Percentiles rank a stretch among this genome's conserved stretches.
Conservation (phyloP, 2,113 vertebrate species). For the Emydocephalus ijimae region DNA sequence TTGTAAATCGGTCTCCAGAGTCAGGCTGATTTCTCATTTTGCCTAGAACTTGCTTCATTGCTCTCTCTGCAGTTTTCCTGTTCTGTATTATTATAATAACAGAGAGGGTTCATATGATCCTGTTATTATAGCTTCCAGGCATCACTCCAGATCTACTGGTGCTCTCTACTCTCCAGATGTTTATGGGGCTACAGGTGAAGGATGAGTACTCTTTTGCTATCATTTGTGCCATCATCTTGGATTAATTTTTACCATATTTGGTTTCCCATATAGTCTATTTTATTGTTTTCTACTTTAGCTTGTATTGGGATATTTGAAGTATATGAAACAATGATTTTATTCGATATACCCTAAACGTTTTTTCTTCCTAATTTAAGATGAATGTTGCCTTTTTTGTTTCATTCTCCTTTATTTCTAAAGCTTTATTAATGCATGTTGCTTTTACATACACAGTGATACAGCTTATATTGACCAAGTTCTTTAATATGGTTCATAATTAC, state of each 20-base stretch:
- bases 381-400: constrained; percentile 47
- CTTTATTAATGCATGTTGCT: constrained; percentile 56
- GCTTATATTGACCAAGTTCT: constrained; percentile 41
- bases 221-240: constrained; percentile 67
- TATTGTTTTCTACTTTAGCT: constrained; percentile 53
- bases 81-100: constrained; percentile 65
- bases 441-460: constrained; percentile 44
- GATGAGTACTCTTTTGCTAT: constrained; percentile 81
- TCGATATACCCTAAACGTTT: constrained; percentile 28
- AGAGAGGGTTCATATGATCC: constrained; percentile 79
- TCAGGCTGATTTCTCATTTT: constrained; percentile 28
- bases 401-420: constrained; percentile 50
- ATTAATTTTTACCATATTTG: constrained; percentile 54
- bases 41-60: constrained; percentile 7
- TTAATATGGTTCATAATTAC: constrained; percentile 44
- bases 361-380: constrained; percentile 54
- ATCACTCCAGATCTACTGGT: constrained; percentile 98
- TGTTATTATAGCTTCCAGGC: constrained; percentile 94
- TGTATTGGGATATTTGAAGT: constrained; percentile 48
- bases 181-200: constrained; percentile 97
- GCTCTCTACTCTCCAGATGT: constrained; percentile 91
- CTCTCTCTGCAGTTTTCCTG: constrained; percentile 56
- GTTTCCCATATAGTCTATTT: constrained; percentile 57
- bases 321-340: constrained; percentile 28
- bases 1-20: constrained; percentile 3